These are phyloP conservation scores for Rambutsinella grinnellia DNA, from an alignment of 2,888 invertebrate genomes.

Conservation along the genomic window DNA sequence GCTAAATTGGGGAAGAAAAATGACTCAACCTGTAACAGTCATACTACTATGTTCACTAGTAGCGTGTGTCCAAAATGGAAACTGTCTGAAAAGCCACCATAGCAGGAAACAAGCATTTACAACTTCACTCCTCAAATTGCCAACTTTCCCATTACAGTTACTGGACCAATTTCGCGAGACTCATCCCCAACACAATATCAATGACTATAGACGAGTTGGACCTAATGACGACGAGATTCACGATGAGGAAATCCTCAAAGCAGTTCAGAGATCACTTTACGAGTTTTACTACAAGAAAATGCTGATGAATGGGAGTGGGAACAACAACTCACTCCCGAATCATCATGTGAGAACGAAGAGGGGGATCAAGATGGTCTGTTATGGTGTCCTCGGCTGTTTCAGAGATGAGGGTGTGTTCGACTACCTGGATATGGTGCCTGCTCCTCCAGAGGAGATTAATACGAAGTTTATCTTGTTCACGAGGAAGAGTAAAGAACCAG, in stretches of 20 bases:
- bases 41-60: not conserved
- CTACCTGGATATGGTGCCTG: conserved; percentile 90
- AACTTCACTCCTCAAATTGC: not conserved
- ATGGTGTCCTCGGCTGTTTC: conserved; percentile 88
- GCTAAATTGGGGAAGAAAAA: not conserved
- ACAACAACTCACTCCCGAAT: not conserved
- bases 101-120: not conserved
- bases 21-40: not conserved
- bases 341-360: conserved; percentile 76
- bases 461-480: conserved; percentile 84
- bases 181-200: not conserved
- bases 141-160: not conserved
- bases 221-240: conserved; percentile 75
- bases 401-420: conserved; percentile 91
- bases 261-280: conserved; percentile 73
- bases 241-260: conserved; percentile 79
- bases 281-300: conserved; percentile 70
- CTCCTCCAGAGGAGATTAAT: conserved; percentile 82
- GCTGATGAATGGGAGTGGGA: not conserved
- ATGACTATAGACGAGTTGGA: conserved; percentile 18
- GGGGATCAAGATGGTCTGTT: conserved; percentile 85
- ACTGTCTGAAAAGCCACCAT: not conserved
- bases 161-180: not conserved
- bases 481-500: conserved; percentile 66
- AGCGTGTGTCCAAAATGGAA: not conserved